These are phyloP conservation scores for Blastobasis adustella DNA, from an alignment of 2,888 invertebrate genomes.

Conservation along the genomic window DNA sequence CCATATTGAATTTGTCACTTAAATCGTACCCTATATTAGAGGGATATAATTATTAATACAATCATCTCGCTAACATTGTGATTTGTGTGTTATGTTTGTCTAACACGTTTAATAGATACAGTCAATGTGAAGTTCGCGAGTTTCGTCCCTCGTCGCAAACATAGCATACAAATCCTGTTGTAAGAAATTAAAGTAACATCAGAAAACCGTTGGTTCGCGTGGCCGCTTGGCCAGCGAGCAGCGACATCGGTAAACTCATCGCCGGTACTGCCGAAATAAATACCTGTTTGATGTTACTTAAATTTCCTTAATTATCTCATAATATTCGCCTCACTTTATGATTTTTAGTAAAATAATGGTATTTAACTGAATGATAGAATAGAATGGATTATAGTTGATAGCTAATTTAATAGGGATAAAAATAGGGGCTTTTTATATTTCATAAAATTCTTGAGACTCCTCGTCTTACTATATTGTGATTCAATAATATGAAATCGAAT, in stretches of 20 bases:
- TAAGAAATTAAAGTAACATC: no score
- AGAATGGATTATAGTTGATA: conserved; percentile 59
- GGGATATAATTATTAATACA: conserved; percentile 5
- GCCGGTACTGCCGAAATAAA: neutral
- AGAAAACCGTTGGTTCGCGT: no score
- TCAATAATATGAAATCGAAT: conserved; percentile 27
- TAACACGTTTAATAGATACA: neutral
- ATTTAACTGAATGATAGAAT: conserved; percentile 54
- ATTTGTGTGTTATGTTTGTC: neutral
- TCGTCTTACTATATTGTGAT: conserved; percentile 21
- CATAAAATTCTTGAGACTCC: conserved; percentile 19
- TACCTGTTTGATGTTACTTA: neutral
- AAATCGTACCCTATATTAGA: conserved; percentile 4
- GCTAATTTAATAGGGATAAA: conserved; percentile 61
- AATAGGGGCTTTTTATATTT: conserved; percentile 50
- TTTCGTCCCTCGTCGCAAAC: no score
- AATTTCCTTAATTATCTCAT: neutral
- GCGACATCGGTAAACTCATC: neutral
- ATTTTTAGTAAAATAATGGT: conserved; percentile 31
- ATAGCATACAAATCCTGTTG: no score
- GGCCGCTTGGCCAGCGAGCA: neutral
- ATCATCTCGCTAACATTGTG: conserved; percentile 8
- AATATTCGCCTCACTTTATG: neutral
- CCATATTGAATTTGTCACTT: conserved; percentile 7
- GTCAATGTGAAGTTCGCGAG: no score